A percentile compares a stretch with the other conserved stretches of the same genome.
phyloP scores from a whole-genome alignment of 2,888 invertebrate genomes.

The Julus scanicus region DNA sequence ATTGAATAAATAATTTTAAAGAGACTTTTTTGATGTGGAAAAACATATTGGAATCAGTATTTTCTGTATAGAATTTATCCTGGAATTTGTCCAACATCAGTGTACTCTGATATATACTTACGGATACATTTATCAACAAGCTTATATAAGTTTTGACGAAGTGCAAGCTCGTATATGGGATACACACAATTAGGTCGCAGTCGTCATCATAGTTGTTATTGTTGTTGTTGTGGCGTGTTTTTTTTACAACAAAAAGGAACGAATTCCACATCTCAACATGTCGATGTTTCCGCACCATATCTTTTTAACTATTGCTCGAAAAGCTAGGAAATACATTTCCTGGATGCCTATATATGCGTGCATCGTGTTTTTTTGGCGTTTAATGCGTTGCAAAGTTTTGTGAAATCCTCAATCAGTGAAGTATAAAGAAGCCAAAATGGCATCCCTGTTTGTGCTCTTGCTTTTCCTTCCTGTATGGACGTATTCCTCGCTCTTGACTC shows the following conservation, averaged over 20 bases:
- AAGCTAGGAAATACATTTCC: constrained; percentile 38
- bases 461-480: constrained; percentile 32
- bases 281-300: constrained; percentile 29
- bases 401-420: constrained; percentile 10
- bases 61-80: too few relatives aligned
- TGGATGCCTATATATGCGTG: constrained; percentile 21
- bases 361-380: not conserved
- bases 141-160: not conserved
- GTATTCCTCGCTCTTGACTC: constrained; percentile 50
- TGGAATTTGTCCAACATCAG: too few relatives aligned
- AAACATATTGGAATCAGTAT: too few relatives aligned
- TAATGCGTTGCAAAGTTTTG: constrained; percentile 29
- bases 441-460: constrained; percentile 31
- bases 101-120: too few relatives aligned
- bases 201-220: not conserved
- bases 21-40: too few relatives aligned
- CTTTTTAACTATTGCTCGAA: constrained; percentile 29
- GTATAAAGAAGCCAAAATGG: not conserved
- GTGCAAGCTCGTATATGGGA: not conserved
- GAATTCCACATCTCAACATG: constrained; percentile 28
- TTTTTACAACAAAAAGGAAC: not conserved
- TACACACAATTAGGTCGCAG: constrained; percentile 26
- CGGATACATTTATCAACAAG: not conserved
- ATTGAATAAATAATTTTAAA: too few relatives aligned
- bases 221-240: not conserved